Percentiles rank a stretch among this genome's conserved stretches.
Evolutionary conservation across 2,888 invertebrate genomes (phyloP).

Genomic region (Aleiodes testaceus): DNA sequence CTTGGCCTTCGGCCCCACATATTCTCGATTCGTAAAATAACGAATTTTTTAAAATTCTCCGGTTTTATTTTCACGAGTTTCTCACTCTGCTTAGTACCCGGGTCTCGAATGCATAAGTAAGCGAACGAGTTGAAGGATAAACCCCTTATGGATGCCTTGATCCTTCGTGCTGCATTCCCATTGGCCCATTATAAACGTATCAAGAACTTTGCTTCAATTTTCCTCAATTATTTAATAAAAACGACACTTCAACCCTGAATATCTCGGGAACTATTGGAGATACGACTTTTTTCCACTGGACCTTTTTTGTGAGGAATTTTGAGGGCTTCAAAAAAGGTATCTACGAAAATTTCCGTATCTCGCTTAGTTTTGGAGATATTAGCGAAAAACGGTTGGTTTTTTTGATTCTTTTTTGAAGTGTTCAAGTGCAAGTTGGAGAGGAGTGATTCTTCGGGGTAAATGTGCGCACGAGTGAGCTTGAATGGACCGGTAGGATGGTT

Average conservation of each 20-base stretch:
- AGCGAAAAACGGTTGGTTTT: no score
- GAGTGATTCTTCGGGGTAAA: neutral
- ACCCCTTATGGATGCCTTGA: constrained; percentile 48
- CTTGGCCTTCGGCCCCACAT: constrained; percentile 23
- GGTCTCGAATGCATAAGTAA: constrained; percentile 67
- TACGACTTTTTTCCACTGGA: no score
- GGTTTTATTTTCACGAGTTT: constrained; percentile 2
- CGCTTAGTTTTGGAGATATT: no score
- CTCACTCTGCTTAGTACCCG: constrained; percentile 14
- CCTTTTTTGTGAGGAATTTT: no score
- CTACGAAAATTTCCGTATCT: no score
- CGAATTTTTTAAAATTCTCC: neutral
- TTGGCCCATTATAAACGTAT: constrained; percentile 53
- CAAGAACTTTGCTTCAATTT: no score
- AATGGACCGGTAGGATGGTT: neutral
- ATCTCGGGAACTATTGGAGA: no score
- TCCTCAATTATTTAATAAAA: no score
- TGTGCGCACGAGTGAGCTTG: constrained; percentile 19
- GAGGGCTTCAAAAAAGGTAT: no score
- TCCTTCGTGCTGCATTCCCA: constrained; percentile 49
- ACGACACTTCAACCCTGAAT: no score
- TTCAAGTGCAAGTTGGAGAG: neutral
- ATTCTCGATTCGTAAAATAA: neutral
- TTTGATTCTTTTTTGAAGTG: neutral
- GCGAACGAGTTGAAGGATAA: constrained; percentile 54